A percentile compares a stretch with the other conserved stretches of the same genome.
phyloP scores from a whole-genome alignment of 2,797 vertebrate species.

The Hipposideros larvatus region DNA sequence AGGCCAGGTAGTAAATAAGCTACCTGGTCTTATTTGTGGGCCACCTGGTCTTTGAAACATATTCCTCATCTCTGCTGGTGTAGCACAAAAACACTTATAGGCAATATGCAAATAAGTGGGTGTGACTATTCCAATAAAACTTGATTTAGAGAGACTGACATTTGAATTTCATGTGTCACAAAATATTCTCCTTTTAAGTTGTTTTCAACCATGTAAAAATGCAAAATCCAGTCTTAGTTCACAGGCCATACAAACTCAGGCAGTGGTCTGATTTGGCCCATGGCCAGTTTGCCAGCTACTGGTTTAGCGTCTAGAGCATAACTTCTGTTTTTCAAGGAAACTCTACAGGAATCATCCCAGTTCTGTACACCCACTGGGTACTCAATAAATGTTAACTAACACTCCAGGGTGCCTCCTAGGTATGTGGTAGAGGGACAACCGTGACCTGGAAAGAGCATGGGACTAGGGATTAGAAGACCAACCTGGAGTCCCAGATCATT shows the following conservation, averaged over 20 bases:
- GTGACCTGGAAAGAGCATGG: background rate
- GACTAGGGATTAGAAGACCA: constrained; percentile 52
- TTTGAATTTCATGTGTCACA: background rate
- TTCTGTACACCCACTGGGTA: background rate
- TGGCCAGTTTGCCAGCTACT: background rate
- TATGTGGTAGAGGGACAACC: background rate
- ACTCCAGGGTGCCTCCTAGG: background rate
- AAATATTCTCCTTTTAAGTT: constrained; percentile 45
- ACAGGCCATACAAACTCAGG: background rate
- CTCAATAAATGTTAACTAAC: constrained; percentile 23
- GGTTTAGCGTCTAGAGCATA: background rate
- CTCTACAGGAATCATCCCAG: background rate
- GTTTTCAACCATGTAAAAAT: constrained; percentile 47
- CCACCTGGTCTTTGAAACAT: background rate
- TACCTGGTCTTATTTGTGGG: too few relatives aligned
- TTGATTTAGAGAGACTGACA: background rate
- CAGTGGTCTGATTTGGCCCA: background rate
- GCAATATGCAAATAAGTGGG: background rate
- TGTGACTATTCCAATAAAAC: background rate
- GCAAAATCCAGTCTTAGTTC: background rate
- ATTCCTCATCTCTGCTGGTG: background rate
- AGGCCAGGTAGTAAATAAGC: background rate
- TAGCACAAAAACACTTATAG: background rate
- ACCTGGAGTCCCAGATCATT: constrained; percentile 52
- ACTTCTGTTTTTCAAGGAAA: background rate